These are phyloP conservation scores for Beroe ovata DNA, from an alignment of 37 sponge, comb jelly and placozoan genomes.

Conservation along the genomic window DNA sequence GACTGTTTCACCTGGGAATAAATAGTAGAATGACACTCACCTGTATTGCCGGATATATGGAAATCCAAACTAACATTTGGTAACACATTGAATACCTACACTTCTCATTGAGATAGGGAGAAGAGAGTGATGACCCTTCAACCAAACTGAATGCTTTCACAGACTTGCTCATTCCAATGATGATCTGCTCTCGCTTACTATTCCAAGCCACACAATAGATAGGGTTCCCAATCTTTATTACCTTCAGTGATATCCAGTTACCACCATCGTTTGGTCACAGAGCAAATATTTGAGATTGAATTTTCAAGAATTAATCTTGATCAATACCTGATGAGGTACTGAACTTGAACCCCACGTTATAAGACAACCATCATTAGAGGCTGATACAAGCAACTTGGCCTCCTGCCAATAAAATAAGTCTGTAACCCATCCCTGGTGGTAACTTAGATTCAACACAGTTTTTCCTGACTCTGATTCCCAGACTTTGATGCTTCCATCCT, in stretches of 20 bases:
- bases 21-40: too few relatives aligned
- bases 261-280: too few relatives aligned
- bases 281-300: too few relatives aligned
- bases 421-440: conserved; percentile 53
- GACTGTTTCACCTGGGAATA: conserved; percentile 58
- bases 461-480: conserved; percentile 66
- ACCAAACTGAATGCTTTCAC: conserved; percentile 44
- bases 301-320: too few relatives aligned
- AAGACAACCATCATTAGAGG: conserved; percentile 45
- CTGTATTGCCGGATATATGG: too few relatives aligned
- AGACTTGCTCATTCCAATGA: conserved; percentile 53
- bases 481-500: conserved; percentile 61
- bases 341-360: conserved; percentile 48
- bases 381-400: conserved; percentile 37
- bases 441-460: conserved; percentile 11
- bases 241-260: too few relatives aligned
- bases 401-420: conserved; percentile 49
- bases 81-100: too few relatives aligned
- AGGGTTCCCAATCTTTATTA: conserved; percentile 1
- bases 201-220: conserved; percentile 65
- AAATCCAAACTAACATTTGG: too few relatives aligned
- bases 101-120: conserved; percentile 59
- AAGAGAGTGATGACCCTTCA: conserved; percentile 4
- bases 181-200: conserved; percentile 61
- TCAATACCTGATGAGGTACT: conserved; percentile 43